Percentiles rank a stretch among this genome's conserved stretches.
These are phyloP conservation scores for Pachydiplax longipennis DNA, from an alignment of 2,888 invertebrate species.

Conservation along the genomic window DNA sequence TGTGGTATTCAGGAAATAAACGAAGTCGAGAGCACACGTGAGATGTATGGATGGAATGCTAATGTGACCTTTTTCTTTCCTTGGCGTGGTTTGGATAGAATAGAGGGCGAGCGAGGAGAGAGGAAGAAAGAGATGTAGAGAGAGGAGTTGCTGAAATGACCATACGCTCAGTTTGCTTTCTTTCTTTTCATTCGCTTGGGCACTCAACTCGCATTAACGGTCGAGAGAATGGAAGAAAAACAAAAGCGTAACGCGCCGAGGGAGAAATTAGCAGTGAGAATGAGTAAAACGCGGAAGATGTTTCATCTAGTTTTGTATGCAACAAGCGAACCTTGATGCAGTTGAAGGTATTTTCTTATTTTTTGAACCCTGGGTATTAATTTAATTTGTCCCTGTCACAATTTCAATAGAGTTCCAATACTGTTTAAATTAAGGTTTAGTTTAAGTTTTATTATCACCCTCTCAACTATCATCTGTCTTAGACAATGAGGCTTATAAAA, in stretches of 20 bases:
- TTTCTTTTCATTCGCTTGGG: not conserved
- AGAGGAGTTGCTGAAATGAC: not conserved
- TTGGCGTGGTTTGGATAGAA: not conserved
- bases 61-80: not conserved
- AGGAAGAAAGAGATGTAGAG: not conserved
- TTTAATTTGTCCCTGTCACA: too few relatives aligned
- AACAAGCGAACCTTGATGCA: too few relatives aligned
- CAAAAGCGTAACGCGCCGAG: not conserved
- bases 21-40: not conserved
- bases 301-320: not conserved
- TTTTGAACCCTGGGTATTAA: too few relatives aligned
- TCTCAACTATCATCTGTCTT: too few relatives aligned
- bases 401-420: too few relatives aligned
- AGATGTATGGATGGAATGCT: not conserved
- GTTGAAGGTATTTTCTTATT: too few relatives aligned
- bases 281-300: not conserved
- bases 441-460: too few relatives aligned
- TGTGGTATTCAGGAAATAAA: not conserved
- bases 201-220: not conserved
- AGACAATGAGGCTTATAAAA: too few relatives aligned
- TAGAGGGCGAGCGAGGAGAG: not conserved
- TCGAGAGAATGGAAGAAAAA: not conserved
- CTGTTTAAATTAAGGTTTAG: too few relatives aligned
- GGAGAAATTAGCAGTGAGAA: not conserved
- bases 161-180: not conserved